phyloP scores from a whole-genome alignment of 2,797 vertebrate species.

The Thalassophryne amazonica region DNA sequence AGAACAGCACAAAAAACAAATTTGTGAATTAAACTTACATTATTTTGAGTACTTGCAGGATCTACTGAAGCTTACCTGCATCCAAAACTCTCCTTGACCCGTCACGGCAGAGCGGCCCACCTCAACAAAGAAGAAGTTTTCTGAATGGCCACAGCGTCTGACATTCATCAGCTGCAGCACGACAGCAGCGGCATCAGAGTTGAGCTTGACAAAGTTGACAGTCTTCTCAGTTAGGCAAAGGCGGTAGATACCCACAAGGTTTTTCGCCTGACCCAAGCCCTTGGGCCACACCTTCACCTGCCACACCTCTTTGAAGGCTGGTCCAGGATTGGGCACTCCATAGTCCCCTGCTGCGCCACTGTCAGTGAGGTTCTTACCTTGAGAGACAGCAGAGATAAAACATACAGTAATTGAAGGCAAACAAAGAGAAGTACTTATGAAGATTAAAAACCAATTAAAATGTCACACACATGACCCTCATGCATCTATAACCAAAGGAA shows the following conservation, averaged over 20 bases:
- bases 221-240: conserved; percentile 85
- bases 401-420: neutral
- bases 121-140: conserved; percentile 89
- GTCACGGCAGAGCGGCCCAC: conserved; percentile 82
- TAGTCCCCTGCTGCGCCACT: conserved; percentile 60
- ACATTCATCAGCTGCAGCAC: conserved; percentile 86
- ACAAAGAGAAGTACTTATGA: neutral
- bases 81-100: conserved; percentile 82
- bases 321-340: conserved; percentile 73
- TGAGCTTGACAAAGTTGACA: conserved; percentile 83
- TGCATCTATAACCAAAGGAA: conserved; percentile 18
- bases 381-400: conserved; percentile 18
- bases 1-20: neutral
- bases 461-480: conserved; percentile 31
- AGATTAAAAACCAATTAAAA: neutral
- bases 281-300: conserved; percentile 86
- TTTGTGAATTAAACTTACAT: neutral
- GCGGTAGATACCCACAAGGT: conserved; percentile 81
- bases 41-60: neutral
- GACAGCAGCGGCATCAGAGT: conserved; percentile 80
- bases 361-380: conserved; percentile 74
- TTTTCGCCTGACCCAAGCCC: conserved; percentile 81
- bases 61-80: conserved; percentile 70
- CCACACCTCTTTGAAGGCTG: conserved; percentile 87
- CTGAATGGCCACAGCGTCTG: conserved; percentile 82